Conservation (phyloP, 2,113 vertebrate genomes). For the Hippocampus mohnikei region DNA sequence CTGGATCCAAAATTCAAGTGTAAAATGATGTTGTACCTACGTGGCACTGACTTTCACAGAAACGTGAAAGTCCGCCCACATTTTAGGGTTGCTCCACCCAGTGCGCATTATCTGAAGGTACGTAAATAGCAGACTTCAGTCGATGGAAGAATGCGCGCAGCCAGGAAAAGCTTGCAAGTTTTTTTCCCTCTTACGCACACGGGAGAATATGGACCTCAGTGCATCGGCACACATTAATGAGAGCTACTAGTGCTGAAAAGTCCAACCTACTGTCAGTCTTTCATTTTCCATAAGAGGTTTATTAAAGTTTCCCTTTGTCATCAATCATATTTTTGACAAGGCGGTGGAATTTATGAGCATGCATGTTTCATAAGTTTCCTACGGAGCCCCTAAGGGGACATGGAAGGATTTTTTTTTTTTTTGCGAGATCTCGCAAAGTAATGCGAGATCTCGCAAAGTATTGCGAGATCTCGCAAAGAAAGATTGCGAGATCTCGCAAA, state of each 20-base stretch:
- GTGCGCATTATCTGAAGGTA: background rate
- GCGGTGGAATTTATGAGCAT: constrained; percentile 45
- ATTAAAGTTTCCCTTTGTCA: constrained; percentile 56
- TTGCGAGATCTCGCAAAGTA: too few relatives aligned
- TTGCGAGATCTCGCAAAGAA: too few relatives aligned
- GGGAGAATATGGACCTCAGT: background rate
- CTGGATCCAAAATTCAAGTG: too few relatives aligned
- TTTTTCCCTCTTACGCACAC: background rate
- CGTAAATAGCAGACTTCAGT: background rate
- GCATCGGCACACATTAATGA: constrained; percentile 28
- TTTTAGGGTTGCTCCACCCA: too few relatives aligned
- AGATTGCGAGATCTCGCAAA: too few relatives aligned
- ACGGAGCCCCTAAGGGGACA: too few relatives aligned
- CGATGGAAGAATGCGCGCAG: background rate
- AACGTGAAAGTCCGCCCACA: too few relatives aligned
- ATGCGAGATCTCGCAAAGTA: too few relatives aligned
- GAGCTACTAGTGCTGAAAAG: constrained; percentile 11
- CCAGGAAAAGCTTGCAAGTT: background rate
- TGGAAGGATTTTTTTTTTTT: too few relatives aligned
- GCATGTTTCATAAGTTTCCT: constrained; percentile 46
- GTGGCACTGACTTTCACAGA: too few relatives aligned
- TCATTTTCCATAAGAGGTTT: constrained; percentile 48
- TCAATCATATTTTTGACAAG: constrained; percentile 68
- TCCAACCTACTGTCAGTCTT: constrained; percentile 25
- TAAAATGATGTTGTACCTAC: too few relatives aligned